Conservation (phyloP, 2,797 vertebrate species). For the Meriones psammophilus region DNA sequence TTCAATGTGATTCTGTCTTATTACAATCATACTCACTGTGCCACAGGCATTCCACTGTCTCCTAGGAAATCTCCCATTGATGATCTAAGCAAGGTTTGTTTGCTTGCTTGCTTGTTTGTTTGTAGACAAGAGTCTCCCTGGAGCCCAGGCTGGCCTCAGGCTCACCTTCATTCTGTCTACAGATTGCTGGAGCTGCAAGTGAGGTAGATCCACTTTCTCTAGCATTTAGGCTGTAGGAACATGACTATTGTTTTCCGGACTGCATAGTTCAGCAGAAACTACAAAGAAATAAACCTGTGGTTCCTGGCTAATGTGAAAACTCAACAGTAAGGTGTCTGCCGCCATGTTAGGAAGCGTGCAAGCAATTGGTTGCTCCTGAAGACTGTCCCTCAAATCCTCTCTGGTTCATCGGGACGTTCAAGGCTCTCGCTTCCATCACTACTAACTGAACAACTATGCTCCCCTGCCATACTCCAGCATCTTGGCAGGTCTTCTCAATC, state of each 20-base stretch:
- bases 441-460: neutral
- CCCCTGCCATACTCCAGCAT: neutral
- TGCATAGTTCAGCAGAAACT: neutral
- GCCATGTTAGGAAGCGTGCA: neutral
- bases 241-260: slow-evolving; percentile 4
- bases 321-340: neutral
- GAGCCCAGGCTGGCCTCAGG: neutral
- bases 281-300: neutral
- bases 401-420: neutral
- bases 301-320: neutral
- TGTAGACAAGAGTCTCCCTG: neutral
- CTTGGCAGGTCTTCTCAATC: neutral
- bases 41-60: slow-evolving; percentile 36
- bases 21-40: neutral
- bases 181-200: neutral
- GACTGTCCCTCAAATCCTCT: neutral
- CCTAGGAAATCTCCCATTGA: neutral
- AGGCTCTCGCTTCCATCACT: neutral
- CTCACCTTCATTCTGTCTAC: neutral
- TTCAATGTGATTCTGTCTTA: neutral
- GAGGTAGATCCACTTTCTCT: neutral
- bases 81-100: neutral
- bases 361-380: neutral
- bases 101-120: neutral
- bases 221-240: neutral